These are phyloP conservation scores for Camponotus floridanus DNA, from an alignment of 1,140 invertebrate species.

Conservation along the genomic window DNA sequence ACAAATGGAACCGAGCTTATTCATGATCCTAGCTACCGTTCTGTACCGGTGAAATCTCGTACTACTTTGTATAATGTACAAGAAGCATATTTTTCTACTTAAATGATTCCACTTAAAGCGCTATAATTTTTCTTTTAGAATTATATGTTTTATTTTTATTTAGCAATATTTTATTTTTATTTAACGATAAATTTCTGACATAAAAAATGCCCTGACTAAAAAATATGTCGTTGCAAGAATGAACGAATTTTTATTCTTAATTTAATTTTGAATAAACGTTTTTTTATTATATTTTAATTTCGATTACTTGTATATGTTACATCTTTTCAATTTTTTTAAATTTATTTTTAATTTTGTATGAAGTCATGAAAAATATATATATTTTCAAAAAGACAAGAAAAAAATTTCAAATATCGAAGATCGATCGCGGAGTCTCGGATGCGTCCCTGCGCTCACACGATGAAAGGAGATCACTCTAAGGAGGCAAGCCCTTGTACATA, in stretches of 20 bases:
- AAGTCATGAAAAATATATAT: background rate
- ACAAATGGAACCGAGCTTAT: constrained; percentile 29
- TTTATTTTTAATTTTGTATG: background rate
- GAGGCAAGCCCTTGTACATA: constrained; percentile 60
- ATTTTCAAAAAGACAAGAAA: background rate
- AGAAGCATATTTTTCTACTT: background rate
- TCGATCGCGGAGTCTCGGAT: constrained; percentile 14
- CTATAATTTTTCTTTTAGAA: background rate
- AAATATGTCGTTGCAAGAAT: background rate
- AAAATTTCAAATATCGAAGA: background rate
- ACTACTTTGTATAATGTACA: background rate
- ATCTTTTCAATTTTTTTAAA: background rate
- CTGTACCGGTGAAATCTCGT: background rate
- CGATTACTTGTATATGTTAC: background rate
- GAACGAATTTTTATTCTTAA: background rate
- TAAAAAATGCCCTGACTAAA: background rate
- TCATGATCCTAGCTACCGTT: background rate
- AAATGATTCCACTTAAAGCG: background rate
- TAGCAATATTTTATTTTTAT: background rate
- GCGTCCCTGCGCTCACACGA: constrained; percentile 47
- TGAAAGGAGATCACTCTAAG: constrained; percentile 66
- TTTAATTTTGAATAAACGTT: background rate
- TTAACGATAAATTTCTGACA: background rate
- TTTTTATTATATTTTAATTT: background rate
- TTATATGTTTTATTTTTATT: background rate